Conservation (phyloP, 2,797 vertebrate species). For the Lepidocolaptes lacrymiger region DNA sequence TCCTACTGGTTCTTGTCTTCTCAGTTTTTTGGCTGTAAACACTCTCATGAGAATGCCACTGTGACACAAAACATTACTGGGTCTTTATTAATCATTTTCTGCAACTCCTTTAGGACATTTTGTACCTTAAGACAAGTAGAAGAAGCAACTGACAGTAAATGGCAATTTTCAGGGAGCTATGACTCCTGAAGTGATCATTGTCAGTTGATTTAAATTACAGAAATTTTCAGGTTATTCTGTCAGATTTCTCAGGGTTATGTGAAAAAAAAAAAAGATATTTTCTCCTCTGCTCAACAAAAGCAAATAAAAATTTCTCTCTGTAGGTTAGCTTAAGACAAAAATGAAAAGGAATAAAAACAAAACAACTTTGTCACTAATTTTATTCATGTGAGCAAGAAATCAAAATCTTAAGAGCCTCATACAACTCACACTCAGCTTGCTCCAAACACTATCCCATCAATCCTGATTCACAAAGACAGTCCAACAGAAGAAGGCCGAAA, state of each 20-base stretch:
- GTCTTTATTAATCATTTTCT: neutral
- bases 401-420: neutral
- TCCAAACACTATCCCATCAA: neutral
- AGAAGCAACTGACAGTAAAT: neutral
- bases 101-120: neutral
- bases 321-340: neutral
- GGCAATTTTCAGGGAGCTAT: constrained; percentile 23
- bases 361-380: neutral
- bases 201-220: constrained; percentile 35
- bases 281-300: neutral
- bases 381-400: neutral
- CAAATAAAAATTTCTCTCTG: neutral
- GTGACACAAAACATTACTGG: neutral
- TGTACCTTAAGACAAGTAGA: neutral
- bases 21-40: neutral
- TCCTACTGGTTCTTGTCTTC: neutral
- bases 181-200: neutral
- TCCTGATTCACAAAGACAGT: neutral
- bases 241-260: neutral
- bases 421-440: neutral
- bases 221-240: constrained; percentile 19
- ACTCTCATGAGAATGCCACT: neutral
- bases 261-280: neutral
- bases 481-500: neutral
- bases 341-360: neutral